A percentile compares a stretch with the other conserved stretches of the same genome.
phyloP scores from a whole-genome alignment of 2,797 vertebrate species.

The Hippocampus kuda region DNA sequence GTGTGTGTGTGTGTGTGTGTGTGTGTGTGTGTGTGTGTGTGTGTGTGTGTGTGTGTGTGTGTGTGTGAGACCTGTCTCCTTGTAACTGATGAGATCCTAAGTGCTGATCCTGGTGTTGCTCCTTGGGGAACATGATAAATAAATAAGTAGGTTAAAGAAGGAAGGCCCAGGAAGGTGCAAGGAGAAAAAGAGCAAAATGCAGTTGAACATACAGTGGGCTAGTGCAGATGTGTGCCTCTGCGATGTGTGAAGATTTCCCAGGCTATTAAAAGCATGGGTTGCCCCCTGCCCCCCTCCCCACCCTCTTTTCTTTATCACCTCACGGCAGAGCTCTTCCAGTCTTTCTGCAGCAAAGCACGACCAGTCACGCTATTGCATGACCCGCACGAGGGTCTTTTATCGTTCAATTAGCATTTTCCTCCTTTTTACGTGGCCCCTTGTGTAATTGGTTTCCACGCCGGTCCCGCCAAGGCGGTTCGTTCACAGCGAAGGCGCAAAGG shows the following conservation, averaged over 20 bases:
- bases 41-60: conserved; percentile 5
- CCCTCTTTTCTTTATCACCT: conserved; percentile 59
- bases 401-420: conserved; percentile 52
- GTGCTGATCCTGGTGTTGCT: conserved; percentile 53
- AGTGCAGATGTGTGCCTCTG: conserved; percentile 50
- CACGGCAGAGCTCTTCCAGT: conserved; percentile 38
- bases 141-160: conserved; percentile 43
- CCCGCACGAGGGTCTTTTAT: conserved; percentile 52
- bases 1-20: too few species aligned
- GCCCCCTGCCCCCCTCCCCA: conserved; percentile 1
- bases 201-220: conserved; percentile 43
- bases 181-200: conserved; percentile 37
- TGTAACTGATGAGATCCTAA: conserved; percentile 52
- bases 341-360: conserved; percentile 38
- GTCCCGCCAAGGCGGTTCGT: conserved; percentile 37
- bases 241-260: conserved; percentile 61
- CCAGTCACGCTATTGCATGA: conserved; percentile 24
- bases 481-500: conserved; percentile 30
- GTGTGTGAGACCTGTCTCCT: conserved; percentile 39
- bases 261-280: conserved; percentile 54
- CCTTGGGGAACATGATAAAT: conserved; percentile 45
- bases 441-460: conserved; percentile 52
- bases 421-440: conserved; percentile 49
- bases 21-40: too few species aligned
- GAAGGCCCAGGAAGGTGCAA: conserved; percentile 20